These are phyloP conservation scores for Oryzias woworae DNA, from an alignment of 2,113 vertebrate species.

Conservation along the genomic window DNA sequence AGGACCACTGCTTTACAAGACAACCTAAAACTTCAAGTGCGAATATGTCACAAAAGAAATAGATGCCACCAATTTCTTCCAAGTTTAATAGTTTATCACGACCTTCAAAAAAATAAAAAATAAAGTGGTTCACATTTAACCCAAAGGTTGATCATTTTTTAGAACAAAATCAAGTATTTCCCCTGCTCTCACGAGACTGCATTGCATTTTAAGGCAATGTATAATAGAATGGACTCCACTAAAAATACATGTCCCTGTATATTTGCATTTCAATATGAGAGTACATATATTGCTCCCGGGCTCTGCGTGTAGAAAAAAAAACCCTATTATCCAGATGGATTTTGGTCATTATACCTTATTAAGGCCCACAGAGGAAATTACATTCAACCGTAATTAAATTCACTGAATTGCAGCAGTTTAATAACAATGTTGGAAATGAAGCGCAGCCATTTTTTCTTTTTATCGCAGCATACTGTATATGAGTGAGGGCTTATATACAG, in stretches of 20 bases:
- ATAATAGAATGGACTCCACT: constrained; percentile 37
- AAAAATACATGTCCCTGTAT: constrained; percentile 44
- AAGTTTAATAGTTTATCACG: constrained; percentile 17
- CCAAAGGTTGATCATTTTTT: constrained; percentile 13
- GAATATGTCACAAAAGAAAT: constrained; percentile 16
- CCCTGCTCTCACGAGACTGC: constrained; percentile 33
- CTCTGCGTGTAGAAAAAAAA: constrained; percentile 28
- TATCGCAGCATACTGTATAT: constrained; percentile 26
- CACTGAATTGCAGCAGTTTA: constrained; percentile 56
- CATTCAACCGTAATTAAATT: constrained; percentile 61
- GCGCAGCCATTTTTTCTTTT: constrained; percentile 29
- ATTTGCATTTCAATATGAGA: constrained; percentile 28
- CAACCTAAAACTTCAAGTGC: constrained; percentile 14
- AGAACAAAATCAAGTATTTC: constrained; percentile 28
- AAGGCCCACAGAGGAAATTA: constrained; percentile 69
- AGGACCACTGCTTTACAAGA: neutral
- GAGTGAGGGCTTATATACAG: constrained; percentile 30
- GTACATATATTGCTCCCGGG: constrained; percentile 51
- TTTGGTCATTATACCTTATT: constrained; percentile 69
- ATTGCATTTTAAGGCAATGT: constrained; percentile 70
- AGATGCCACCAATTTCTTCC: neutral
- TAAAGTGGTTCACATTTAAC: constrained; percentile 22
- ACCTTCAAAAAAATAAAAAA: neutral
- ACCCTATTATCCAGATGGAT: constrained; percentile 39
- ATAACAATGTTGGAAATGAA: constrained; percentile 29